Conservation (phyloP, 2,797 vertebrate species). For the Brachyrhaphis roseni region DNA sequence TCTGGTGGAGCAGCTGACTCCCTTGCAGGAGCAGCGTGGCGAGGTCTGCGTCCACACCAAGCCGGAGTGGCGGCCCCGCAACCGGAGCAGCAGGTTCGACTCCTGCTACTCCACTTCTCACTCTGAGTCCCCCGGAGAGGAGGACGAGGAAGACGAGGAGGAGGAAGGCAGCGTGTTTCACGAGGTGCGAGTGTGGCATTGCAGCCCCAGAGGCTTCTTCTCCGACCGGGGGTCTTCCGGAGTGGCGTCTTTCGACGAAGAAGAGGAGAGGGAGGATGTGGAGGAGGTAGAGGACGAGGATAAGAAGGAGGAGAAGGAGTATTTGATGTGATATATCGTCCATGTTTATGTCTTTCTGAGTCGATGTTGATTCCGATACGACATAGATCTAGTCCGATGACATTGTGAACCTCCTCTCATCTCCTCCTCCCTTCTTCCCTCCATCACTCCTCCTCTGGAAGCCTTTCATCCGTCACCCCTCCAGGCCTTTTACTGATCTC, state of each 20-base stretch:
- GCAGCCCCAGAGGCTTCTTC: constrained; percentile 83
- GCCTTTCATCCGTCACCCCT: constrained; percentile 52
- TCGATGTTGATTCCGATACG: constrained; percentile 66
- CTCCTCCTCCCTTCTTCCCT: neutral
- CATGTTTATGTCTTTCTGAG: constrained; percentile 60
- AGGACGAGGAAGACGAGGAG: constrained; percentile 84
- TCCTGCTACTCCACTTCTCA: constrained; percentile 91
- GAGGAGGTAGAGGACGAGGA: constrained; percentile 79
- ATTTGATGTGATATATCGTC: constrained; percentile 74
- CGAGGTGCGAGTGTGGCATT: constrained; percentile 76
- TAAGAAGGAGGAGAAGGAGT: constrained; percentile 72
- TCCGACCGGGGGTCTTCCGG: constrained; percentile 91
- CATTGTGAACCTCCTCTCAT: constrained; percentile 36
- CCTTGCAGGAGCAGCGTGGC: constrained; percentile 78
- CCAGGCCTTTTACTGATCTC: constrained; percentile 47
- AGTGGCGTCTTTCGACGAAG: constrained; percentile 90
- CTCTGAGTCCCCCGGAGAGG: constrained; percentile 87
- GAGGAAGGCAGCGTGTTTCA: constrained; percentile 83
- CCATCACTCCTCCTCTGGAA: constrained; percentile 31
- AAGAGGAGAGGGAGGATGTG: constrained; percentile 75
- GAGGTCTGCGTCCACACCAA: constrained; percentile 81
- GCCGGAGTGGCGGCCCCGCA: constrained; percentile 80
- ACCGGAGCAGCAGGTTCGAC: constrained; percentile 88
- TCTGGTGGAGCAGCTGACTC: constrained; percentile 75
- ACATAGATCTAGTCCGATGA: constrained; percentile 52